These are phyloP conservation scores for Pampusana beccarii DNA, from an alignment of 2,113 vertebrate species.

Conservation along the genomic window DNA sequence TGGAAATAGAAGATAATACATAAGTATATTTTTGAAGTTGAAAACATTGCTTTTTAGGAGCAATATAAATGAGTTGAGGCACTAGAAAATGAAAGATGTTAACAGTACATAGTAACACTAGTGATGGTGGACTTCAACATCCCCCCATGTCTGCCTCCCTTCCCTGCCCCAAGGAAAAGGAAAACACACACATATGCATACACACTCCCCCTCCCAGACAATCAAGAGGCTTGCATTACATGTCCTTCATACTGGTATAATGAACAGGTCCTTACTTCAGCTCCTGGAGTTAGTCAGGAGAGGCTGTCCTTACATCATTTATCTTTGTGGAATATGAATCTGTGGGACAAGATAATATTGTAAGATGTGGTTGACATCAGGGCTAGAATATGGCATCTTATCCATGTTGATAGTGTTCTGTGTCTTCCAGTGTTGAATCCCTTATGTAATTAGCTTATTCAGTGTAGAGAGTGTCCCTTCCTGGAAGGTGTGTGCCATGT, in stretches of 20 bases:
- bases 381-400: background rate
- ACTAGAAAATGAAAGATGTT: background rate
- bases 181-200: background rate
- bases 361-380: background rate
- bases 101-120: background rate
- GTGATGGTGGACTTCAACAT: background rate
- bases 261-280: background rate
- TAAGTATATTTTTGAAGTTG: background rate
- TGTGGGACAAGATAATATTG: background rate
- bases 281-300: background rate
- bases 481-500: background rate
- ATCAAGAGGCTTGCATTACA: background rate
- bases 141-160: too few relatives aligned
- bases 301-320: background rate
- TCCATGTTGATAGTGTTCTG: background rate
- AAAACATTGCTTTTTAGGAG: background rate
- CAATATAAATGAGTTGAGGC: background rate
- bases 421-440: background rate
- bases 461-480: background rate
- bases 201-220: background rate
- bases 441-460: slow-evolving; percentile 7
- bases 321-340: background rate
- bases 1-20: background rate
- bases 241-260: background rate
- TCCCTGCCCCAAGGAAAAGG: background rate